Evolutionary conservation across 2,113 vertebrate species (phyloP), one percentile per base, ranked within the genome.

Genomic region (Vicugna pacos): DNA sequence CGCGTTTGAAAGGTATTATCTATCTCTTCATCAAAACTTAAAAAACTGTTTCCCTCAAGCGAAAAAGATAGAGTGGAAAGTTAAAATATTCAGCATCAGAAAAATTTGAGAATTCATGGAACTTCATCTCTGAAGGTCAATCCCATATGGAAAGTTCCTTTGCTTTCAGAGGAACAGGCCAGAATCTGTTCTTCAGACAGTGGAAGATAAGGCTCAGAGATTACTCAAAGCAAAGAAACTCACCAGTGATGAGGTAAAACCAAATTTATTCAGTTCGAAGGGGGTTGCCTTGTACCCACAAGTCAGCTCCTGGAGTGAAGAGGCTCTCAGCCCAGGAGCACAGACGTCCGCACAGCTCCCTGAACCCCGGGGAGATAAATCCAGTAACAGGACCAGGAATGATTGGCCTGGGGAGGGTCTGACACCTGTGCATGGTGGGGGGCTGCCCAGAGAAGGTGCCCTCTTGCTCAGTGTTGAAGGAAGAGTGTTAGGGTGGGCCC

Each of bases 181-280:
- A 99, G 99, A 94, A 99, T 99, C 98, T 99, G 99, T 98, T 99
- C 99, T 2, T 99, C 99, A 50, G 99, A 99, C 97, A 99, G 99
- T 1, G 99, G 99, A 99, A 58, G 99, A 99, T 84, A 99, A 99
- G 98, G 98, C 99, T 42, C 99, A 99, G 97, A 99, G 99, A 84
- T 96, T 99, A 26, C 99, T 99, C 94, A 99, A 99, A 97, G 99
- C 99, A 97, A 99, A 99, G 98, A 99, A 99, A 97, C 98, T 99
- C 32, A 99, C 98, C 98, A 99, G 99, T 65, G 99, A 99, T 65
- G 99, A 99, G 99, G 99, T 99, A 96, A 98, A 98, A 82, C 14
- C 82, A 77, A 0, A 3, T 6, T 4, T 32, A 12, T 77, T 76
- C 6, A 24, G 0, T 72, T 60, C 35, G 14, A 4, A 30, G 75